Evolutionary conservation across 1,140 invertebrate species (phyloP).

Genomic region (Orchesella cincta): DNA sequence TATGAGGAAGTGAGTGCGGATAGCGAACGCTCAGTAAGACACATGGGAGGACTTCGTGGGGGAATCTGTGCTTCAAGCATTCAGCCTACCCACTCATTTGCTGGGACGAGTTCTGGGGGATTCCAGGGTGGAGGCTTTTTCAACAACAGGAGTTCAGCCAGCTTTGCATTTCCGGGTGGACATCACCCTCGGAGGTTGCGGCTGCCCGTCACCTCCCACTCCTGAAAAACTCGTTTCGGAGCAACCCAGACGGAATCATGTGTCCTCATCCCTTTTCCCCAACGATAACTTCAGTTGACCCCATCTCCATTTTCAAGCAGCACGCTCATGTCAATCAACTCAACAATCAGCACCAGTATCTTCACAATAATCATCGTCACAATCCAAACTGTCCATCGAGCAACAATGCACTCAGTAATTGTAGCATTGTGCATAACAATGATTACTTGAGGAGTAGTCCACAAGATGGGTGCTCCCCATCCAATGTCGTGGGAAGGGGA

Average conservation of each 20-base stretch:
- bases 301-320: conserved; percentile 30
- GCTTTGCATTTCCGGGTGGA: not conserved
- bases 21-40: not conserved
- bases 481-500: not conserved
- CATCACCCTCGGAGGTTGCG: not conserved
- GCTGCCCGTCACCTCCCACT: not conserved
- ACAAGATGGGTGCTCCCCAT: not conserved
- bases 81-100: conserved; percentile 22
- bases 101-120: not conserved
- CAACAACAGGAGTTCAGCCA: conserved; percentile 15
- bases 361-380: conserved; percentile 9
- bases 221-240: not conserved
- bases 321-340: conserved; percentile 24
- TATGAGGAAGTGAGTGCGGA: not conserved
- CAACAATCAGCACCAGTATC: conserved; percentile 3
- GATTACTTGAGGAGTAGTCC: not conserved
- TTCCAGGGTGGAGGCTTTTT: not conserved
- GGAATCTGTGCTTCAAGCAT: not conserved
- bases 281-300: conserved; percentile 42
- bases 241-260: not conserved
- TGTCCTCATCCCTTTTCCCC: conserved; percentile 41
- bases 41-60: not conserved
- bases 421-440: not conserved
- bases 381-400: conserved; percentile 14
- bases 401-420: conserved; percentile 14